Evolutionary conservation across 2,113 vertebrate species (phyloP), one percentile per base, ranked within the genome.

Genomic region (Platanista minor): DNA sequence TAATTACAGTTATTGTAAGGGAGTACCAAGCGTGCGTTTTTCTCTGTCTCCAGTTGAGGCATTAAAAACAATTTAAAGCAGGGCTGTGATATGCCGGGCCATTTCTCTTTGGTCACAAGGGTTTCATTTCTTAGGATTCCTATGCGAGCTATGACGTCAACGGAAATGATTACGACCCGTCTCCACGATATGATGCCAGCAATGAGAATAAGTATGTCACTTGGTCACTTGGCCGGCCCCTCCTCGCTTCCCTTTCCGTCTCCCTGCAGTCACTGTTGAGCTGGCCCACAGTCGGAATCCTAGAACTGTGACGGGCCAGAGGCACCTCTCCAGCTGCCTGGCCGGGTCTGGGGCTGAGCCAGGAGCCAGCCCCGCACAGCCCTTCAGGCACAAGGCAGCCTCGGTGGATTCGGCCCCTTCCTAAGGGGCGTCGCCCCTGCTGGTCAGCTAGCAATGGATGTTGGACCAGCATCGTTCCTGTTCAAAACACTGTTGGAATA

Each of bases 121-220:
- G 46, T 77, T 43, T 92, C 0, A 0, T 90, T 91, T 97, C 98
- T 75, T 86, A 99, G 99, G 99, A 99, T 89, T 99, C 99, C 84
- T 99, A 99, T 0, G 99, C 99, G 6, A 99, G 99, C 97, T 99
- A 99, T 1, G 99, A 99, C 5, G 99, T 99, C 96, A 99, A 99
- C 0, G 99, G 99, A 29, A 99, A 99, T 0, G 99, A 99, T 97
- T 98, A 99, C 0, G 99, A 99, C 84, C 99, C 99, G 0, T 99
- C 99, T 21, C 99, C 99, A 0, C 99, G 99, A 62, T 99, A 99
- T 0, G 99, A 99, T 36, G 98, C 98, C 97, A 99, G 98, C 98
- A 99, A 99, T 1, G 99, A 99, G 97, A 99, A 99, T 95, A 99
- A 99, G 99, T 99, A 98, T 0, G 99, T 98, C 41, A 3, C 33